phyloP scores from a whole-genome alignment of 2,113 vertebrate genomes.

The Malurus elegans region DNA sequence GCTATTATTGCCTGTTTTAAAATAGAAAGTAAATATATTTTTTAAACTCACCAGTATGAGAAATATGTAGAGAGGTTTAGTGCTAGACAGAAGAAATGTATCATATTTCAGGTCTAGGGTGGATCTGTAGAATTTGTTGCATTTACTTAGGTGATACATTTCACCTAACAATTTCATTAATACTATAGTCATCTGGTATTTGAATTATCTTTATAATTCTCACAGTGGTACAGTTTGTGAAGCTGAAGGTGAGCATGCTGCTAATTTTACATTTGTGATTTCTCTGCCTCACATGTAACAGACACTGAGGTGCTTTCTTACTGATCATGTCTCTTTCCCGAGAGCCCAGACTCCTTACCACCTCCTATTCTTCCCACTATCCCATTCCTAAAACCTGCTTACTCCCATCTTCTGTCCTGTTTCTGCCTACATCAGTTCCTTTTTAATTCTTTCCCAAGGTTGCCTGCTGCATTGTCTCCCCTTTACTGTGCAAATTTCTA shows the following conservation, averaged over 20 bases:
- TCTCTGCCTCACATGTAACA: not conserved
- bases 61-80: not conserved
- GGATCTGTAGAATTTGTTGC: not conserved
- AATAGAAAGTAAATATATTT: not conserved
- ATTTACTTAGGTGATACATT: not conserved
- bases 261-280: not conserved
- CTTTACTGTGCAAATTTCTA: slow-evolving; percentile 19
- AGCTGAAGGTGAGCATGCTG: not conserved
- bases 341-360: not conserved
- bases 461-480: not conserved
- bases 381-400: not conserved
- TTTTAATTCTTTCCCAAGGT: not conserved
- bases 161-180: not conserved
- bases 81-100: not conserved
- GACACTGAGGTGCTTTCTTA: not conserved
- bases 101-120: not conserved
- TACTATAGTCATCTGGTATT: not conserved
- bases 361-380: not conserved
- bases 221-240: not conserved
- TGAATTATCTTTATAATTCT: not conserved
- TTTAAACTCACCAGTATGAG: not conserved
- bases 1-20: slow-evolving; percentile 36
- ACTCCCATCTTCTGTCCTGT: not conserved
- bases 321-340: not conserved
- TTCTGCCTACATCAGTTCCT: not conserved